phyloP scores from a whole-genome alignment of 2,113 vertebrate species.

The Percopsis transmontana region DNA sequence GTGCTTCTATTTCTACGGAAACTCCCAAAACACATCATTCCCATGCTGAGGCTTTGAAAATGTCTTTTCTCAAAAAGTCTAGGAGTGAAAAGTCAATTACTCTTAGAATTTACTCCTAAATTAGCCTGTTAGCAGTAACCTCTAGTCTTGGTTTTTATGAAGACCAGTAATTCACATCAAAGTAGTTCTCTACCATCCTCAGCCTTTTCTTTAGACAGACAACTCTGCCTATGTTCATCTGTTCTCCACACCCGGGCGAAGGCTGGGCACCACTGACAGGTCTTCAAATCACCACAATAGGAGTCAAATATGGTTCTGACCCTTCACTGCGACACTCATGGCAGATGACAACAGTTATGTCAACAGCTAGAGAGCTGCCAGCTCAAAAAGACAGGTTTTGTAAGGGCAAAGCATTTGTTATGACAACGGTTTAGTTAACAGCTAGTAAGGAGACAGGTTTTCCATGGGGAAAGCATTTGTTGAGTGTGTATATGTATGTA shows the following conservation, averaged over 20 bases:
- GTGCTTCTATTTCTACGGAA: constrained; percentile 21
- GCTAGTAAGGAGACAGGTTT: not conserved
- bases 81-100: constrained; percentile 54
- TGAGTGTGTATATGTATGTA: not conserved
- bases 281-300: constrained; percentile 24
- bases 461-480: not conserved
- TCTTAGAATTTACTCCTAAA: constrained; percentile 36
- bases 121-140: constrained; percentile 45
- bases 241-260: constrained; percentile 24
- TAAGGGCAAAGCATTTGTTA: no score
- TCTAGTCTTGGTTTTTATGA: constrained; percentile 34
- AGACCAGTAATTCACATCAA: constrained; percentile 62
- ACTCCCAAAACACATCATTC: constrained; percentile 36
- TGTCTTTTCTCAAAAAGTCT: not conserved
- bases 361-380: constrained; percentile 40
- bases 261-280: constrained; percentile 3
- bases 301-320: constrained; percentile 46
- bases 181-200: constrained; percentile 48
- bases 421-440: not conserved
- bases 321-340: constrained; percentile 37
- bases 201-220: not conserved
- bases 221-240: constrained; percentile 1
- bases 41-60: constrained; percentile 27
- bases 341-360: constrained; percentile 34
- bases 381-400: no score